Evolutionary conservation across 2,113 vertebrate genomes (phyloP), one percentile per base, ranked within the genome.

Genomic region (Todiramphus chloris): DNA sequence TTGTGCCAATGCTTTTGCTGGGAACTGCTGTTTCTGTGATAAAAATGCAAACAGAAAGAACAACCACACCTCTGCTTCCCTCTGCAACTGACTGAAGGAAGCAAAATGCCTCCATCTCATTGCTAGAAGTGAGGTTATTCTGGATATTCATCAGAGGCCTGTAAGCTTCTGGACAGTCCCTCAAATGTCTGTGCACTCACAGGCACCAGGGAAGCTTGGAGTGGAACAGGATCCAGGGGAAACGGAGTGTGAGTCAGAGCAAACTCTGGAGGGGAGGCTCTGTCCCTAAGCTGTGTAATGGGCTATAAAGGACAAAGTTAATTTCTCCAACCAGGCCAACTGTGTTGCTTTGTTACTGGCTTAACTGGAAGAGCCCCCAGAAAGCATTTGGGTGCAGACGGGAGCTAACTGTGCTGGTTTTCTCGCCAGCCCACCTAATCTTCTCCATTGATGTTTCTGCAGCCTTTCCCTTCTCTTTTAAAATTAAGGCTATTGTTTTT

Each of bases 401-500:
- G 56, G n/a, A 67, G 13, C 18, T 63, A 59, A 48, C 13, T 39
- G 31, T 66, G 31, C 28, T 80, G 21, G 7, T 80, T 83, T 77
- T 48, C 33, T 84, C 48, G 43, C 16, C 64, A 75, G 12, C 28
- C 48, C 25, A 37, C 64, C 67, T 66, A 39, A 78, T 88, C 39
- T 67, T 76, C 41, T 63, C 35, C 33, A 60, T 0, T 81, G 92
- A 72, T 31, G 28, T 20, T 87, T 79, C 60, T 50, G 30, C 37
- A 84, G 31, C 37, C 50, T 79, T 72, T 24, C 13, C 46, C 5
- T 79, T 79, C 17, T 2, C 62, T 92, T 89, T 78, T 84, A 66
- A 80, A 93, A 94, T 72, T 48, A 91, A 79, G 16, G 25, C n/a
- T 50, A n/a, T 76, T 95, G 50, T 86, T 80, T 89, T 74, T 80